These are phyloP conservation scores for Lycopodina hypogea DNA, from an alignment of 37 sponge, comb jelly and placozoan genomes.

Conservation along the genomic window DNA sequence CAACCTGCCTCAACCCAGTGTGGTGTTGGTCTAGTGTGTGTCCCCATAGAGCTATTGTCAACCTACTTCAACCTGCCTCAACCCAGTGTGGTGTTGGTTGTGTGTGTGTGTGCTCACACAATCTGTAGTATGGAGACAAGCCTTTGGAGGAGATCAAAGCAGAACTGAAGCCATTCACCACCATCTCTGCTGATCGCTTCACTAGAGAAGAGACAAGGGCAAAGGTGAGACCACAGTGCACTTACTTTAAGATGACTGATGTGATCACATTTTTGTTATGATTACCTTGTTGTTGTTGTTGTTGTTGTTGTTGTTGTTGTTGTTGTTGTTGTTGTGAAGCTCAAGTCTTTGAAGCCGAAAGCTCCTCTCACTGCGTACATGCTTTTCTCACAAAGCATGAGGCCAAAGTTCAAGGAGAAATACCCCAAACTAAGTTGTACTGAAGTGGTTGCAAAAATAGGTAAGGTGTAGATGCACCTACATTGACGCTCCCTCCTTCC, in stretches of 20 bases:
- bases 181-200: slow-evolving; percentile 2
- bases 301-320: background rate
- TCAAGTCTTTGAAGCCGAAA: slow-evolving; percentile 54
- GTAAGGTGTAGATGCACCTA: background rate
- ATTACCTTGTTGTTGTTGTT: background rate
- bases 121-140: slow-evolving; percentile 13
- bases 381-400: slow-evolving; percentile 22
- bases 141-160: slow-evolving; percentile 2
- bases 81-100: too few relatives aligned
- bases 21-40: too few relatives aligned
- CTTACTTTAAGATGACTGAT: background rate
- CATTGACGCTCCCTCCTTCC: background rate
- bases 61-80: too few relatives aligned
- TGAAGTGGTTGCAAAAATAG: slow-evolving; percentile 36
- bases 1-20: too few relatives aligned
- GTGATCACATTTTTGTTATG: background rate
- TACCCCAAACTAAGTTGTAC: slow-evolving; percentile 22
- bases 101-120: background rate
- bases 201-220: slow-evolving; percentile 14
- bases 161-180: background rate
- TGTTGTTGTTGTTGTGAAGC: slow-evolving; percentile 11
- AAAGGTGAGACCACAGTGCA: slow-evolving; percentile 2
- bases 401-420: slow-evolving; percentile 40
- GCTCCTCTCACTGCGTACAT: slow-evolving; percentile 32
- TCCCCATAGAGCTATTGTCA: too few relatives aligned